A percentile compares a stretch with the other conserved stretches of the same genome.
Evolutionary conservation across 2,888 invertebrate genomes (phyloP).

Genomic region (Palloptera scutellata): DNA sequence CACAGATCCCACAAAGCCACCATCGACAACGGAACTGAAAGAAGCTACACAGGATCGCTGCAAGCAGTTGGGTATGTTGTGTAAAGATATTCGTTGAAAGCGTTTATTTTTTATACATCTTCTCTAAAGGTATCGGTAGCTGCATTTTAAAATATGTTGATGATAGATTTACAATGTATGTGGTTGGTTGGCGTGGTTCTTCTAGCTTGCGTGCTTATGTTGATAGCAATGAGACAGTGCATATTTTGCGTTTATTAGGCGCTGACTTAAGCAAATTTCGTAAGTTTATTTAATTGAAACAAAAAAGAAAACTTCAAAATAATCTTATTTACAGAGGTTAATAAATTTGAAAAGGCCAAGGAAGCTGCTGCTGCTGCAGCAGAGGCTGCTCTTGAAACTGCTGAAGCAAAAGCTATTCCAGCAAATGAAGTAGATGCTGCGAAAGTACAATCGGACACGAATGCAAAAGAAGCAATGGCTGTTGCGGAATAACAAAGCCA

Average conservation of each 20-base stretch:
- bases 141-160: slow-evolving; percentile 76
- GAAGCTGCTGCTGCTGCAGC: slow-evolving; percentile 51
- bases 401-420: slow-evolving; percentile 10
- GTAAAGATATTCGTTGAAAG: background rate
- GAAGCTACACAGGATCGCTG: slow-evolving; percentile 74
- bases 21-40: slow-evolving; percentile 75
- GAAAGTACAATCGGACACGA: background rate
- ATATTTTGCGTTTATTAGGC: slow-evolving; percentile 85
- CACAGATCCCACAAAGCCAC: slow-evolving; percentile 81
- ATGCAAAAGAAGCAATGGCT: background rate
- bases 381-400: slow-evolving; percentile 34
- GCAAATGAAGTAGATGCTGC: background rate
- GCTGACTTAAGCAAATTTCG: slow-evolving; percentile 87
- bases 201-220: slow-evolving; percentile 89
- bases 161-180: slow-evolving; percentile 68
- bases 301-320: background rate
- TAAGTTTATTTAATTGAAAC: slow-evolving; percentile 61
- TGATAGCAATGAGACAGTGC: slow-evolving; percentile 82
- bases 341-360: slow-evolving; percentile 73
- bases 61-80: slow-evolving; percentile 72
- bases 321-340: slow-evolving; percentile 49
- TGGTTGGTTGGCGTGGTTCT: slow-evolving; percentile 93
- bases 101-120: background rate
- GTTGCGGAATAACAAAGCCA: slow-evolving; percentile 19
- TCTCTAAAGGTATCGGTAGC: slow-evolving; percentile 70